phyloP scores from a whole-genome alignment of 2,113 vertebrate species.

The Lethenteron camtschaticum region DNA sequence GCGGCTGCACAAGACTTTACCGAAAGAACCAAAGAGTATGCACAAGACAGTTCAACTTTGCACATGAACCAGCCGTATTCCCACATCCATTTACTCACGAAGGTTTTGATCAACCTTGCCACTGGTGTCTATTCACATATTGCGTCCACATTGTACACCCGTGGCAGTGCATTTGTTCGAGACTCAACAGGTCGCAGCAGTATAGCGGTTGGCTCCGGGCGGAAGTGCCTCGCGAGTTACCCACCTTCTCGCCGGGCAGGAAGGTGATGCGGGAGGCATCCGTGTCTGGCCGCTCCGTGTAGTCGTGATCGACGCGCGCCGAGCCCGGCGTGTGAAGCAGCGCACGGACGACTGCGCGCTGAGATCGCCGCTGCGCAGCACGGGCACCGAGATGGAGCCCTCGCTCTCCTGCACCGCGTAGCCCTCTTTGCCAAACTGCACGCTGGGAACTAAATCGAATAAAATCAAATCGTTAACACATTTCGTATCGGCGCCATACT shows the following conservation, averaged over 20 bases:
- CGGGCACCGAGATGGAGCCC: conserved; percentile 35
- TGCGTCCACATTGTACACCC: too few relatives aligned
- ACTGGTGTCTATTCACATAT: too few relatives aligned
- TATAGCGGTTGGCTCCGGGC: too few relatives aligned
- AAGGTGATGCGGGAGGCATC: conserved; percentile 64
- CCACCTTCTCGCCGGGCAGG: conserved; percentile 68
- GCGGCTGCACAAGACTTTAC: too few relatives aligned
- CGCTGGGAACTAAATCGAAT: conserved; percentile 50
- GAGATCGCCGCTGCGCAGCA: conserved; percentile 56
- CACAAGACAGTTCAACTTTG: too few relatives aligned
- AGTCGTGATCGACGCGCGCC: conserved; percentile 56
- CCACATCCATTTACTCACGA: too few relatives aligned
- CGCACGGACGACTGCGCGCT: conserved; percentile 62
- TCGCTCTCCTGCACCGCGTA: conserved; percentile 55
- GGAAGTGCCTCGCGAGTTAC: too few relatives aligned
- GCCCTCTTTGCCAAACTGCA: conserved; percentile 64
- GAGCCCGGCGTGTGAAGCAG: conserved; percentile 65
- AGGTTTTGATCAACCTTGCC: too few relatives aligned
- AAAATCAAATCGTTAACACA: not conserved
- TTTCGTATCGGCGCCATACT: not conserved
- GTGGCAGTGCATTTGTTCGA: too few relatives aligned
- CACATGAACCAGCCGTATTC: too few relatives aligned
- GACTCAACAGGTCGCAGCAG: too few relatives aligned
- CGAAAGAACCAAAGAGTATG: too few relatives aligned
- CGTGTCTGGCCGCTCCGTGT: conserved; percentile 47